These are phyloP conservation scores for Notocelia uddmanniana DNA, from an alignment of 2,888 invertebrate species.

Conservation along the genomic window DNA sequence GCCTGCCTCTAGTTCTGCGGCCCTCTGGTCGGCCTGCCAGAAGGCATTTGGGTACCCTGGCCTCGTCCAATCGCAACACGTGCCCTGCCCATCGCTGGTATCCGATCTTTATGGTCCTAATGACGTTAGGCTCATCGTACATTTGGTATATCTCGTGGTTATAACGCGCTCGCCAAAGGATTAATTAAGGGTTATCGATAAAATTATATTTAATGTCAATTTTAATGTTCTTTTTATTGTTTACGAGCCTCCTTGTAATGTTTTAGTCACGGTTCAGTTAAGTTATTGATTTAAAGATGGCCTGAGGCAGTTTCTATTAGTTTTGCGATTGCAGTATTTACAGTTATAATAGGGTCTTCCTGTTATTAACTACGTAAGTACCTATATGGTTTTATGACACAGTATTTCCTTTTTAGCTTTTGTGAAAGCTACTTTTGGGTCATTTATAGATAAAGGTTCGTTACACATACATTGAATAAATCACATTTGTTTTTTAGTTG, in stretches of 20 bases:
- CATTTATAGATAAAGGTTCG: too few species aligned
- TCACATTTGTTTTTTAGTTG: too few species aligned
- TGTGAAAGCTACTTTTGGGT: not conserved
- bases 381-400: not conserved
- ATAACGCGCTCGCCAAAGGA: too few species aligned
- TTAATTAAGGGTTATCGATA: slow-evolving; percentile 26
- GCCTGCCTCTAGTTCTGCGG: too few species aligned
- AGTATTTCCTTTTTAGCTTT: not conserved
- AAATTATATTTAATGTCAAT: slow-evolving; percentile 14
- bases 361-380: not conserved
- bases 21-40: too few species aligned
- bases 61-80: too few species aligned
- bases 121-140: too few species aligned
- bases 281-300: slow-evolving; percentile 11
- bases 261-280: slow-evolving; percentile 10
- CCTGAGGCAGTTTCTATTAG: not conserved
- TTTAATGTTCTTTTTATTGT: slow-evolving; percentile 28
- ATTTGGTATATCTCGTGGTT: too few species aligned
- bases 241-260: slow-evolving; percentile 17
- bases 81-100: too few species aligned
- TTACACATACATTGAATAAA: too few species aligned
- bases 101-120: too few species aligned
- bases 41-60: too few species aligned
- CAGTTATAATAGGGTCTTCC: not conserved
- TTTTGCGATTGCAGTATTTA: not conserved